Evolutionary conservation across 2,888 invertebrate species (phyloP), one percentile per base, ranked within the genome.

Genomic region (Clepsis dumicolana): DNA sequence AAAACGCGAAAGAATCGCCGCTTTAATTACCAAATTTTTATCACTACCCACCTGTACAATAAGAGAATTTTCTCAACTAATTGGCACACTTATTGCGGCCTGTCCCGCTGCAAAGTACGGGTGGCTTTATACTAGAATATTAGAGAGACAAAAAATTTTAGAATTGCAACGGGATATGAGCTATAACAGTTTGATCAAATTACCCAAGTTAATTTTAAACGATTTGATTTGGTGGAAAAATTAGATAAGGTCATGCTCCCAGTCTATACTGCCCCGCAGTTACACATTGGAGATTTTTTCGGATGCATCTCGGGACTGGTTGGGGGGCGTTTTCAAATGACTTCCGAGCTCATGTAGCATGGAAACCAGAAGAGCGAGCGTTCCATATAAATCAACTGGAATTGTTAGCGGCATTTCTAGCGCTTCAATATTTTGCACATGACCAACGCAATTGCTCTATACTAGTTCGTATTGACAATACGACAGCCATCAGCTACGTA

Each of bases 91-190:
- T 4, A 52, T 54, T 0, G 25, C 70, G 1, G 71, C 56, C 1
- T 73, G 71, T 18, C 71, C 71, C 10, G 73, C 71, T 1, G 38
- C 62, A 0, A 57, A 38, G 8, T 72, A 73, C 35, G 70, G 73
- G 2, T 69, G 53, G 70, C 16, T 68, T 0, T 71, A 72, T 35
- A 74, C 72, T 1, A 72, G 70, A 50, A 10, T 21, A 21, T 63
- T 72, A 18, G 71, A 71, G 38, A 29, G 66, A 5, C 18, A 53
- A 54, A 54, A 54, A 54, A 32, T 18, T 18, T 18, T 54, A 12
- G 54, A 32, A 5, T 32, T 16, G 10, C 32, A 18, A 32, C 8
- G 8, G 12, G 1, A 32, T 2, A 2, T 1, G 24, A 18, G 16
- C 4, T 54, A 54, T 29, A 18, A 54, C 4, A 32, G 18, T 1